These are phyloP conservation scores for Hoplostethus atlanticus DNA, from an alignment of 2,797 vertebrate species.

Conservation along the genomic window DNA sequence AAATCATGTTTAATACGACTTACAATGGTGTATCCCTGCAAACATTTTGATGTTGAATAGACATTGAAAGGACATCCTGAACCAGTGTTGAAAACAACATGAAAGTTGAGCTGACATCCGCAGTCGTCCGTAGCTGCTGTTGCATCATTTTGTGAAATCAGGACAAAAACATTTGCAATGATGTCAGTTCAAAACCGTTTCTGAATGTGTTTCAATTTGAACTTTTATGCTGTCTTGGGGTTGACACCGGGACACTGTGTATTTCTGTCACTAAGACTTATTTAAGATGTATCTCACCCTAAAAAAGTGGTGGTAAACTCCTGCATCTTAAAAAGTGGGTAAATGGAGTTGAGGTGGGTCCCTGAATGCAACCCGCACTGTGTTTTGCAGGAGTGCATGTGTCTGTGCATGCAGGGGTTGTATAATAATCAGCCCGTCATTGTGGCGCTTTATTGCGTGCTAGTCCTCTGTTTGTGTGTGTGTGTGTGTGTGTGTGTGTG, in stretches of 20 bases:
- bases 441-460: slow-evolving; percentile 27
- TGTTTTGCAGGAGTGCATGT: background rate
- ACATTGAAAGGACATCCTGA: no score
- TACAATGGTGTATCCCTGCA: no score
- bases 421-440: slow-evolving; percentile 17
- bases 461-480: slow-evolving; percentile 28
- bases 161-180: no score
- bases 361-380: slow-evolving; percentile 9
- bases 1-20: no score
- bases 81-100: no score
- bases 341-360: slow-evolving; percentile 2
- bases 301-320: slow-evolving; percentile 25
- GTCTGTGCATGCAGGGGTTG: background rate
- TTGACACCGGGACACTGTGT: background rate
- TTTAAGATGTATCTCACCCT: slow-evolving; percentile 14
- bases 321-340: slow-evolving; percentile 17
- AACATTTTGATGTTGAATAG: no score
- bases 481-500: slow-evolving; percentile 13
- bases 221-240: no score
- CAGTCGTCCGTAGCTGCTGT: no score
- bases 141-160: no score
- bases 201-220: no score
- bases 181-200: no score
- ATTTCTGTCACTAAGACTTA: background rate
- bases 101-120: no score